Evolutionary conservation across 2,888 invertebrate genomes (phyloP).

Genomic region (Papilio protenor): DNA sequence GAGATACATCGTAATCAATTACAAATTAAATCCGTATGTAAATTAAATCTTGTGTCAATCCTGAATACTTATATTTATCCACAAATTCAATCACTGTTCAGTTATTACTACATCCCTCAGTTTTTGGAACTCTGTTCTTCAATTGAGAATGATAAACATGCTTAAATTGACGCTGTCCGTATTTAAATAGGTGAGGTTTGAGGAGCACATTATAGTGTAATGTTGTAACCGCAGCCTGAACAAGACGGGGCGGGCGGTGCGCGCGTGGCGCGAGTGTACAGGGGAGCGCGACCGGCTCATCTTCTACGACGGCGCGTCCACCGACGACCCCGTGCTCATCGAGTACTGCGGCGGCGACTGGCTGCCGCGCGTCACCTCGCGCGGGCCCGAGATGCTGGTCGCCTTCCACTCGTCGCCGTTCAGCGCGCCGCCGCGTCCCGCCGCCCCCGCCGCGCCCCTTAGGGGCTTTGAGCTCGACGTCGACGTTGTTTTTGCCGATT

Average conservation of each 20-base stretch:
- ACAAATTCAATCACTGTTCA: too few relatives aligned
- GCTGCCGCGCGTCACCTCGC: conserved; percentile 88
- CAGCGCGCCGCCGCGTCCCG: conserved; percentile 89
- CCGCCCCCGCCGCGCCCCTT: conserved; percentile 86
- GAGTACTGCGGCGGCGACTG: conserved; percentile 95
- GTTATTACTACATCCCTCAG: too few relatives aligned
- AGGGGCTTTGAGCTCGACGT: conserved; percentile 92
- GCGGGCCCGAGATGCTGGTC: conserved; percentile 93
- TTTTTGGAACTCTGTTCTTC: too few relatives aligned
- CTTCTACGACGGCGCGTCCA: conserved; percentile 93
- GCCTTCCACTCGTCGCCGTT: conserved; percentile 94
- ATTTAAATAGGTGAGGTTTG: too few relatives aligned
- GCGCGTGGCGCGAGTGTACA: conserved; percentile 93
- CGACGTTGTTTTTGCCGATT: conserved; percentile 94
- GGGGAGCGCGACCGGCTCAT: conserved; percentile 92
- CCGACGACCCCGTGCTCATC: conserved; percentile 92
- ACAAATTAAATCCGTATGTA: too few relatives aligned
- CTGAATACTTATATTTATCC: too few relatives aligned
- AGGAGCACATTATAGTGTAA: too few relatives aligned
- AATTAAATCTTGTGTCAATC: too few relatives aligned
- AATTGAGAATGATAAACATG: too few relatives aligned
- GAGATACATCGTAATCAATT: too few relatives aligned
- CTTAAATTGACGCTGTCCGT: too few relatives aligned
- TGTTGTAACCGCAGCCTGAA: conserved; percentile 81
- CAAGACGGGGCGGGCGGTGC: conserved; percentile 88